Conservation (phyloP, 2,888 invertebrate species). For the Rhagonycha lutea region DNA sequence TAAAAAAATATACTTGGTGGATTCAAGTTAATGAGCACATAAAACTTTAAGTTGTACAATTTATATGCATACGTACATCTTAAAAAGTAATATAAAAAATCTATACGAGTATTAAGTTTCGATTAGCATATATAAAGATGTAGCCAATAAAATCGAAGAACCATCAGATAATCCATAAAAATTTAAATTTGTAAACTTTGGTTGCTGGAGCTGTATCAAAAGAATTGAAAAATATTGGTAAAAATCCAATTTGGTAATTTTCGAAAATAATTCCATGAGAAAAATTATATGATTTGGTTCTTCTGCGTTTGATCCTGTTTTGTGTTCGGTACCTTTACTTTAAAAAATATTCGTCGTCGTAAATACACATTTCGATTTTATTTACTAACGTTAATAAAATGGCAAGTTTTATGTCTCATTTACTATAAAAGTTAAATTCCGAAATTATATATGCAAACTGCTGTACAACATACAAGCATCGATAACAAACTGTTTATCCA, state of each 20-base stretch:
- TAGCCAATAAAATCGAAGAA: not conserved
- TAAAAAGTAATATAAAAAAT: slow-evolving; percentile 2
- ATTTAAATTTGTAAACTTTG: not conserved
- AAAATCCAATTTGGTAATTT: not conserved
- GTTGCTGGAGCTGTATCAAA: not conserved
- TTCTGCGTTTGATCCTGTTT: too few species aligned
- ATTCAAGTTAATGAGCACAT: slow-evolving; percentile 33
- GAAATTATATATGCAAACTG: not conserved
- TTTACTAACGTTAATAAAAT: not conserved
- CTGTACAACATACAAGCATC: not conserved
- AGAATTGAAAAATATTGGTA: not conserved
- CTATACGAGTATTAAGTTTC: not conserved
- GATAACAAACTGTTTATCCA: not conserved
- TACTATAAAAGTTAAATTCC: not conserved
- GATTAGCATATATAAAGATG: not conserved
- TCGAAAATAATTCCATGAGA: not conserved
- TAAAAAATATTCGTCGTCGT: not conserved
- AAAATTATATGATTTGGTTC: too few species aligned
- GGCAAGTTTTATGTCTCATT: not conserved
- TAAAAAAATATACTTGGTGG: not conserved
- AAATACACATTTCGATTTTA: not conserved
- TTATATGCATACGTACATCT: not conserved
- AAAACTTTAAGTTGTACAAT: slow-evolving; percentile 37
- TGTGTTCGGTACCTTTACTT: not conserved
- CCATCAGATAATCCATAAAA: not conserved